Base-by-base conservation (phyloP, 2,888 invertebrate genomes). In the Platypus cylindrus region DNA sequence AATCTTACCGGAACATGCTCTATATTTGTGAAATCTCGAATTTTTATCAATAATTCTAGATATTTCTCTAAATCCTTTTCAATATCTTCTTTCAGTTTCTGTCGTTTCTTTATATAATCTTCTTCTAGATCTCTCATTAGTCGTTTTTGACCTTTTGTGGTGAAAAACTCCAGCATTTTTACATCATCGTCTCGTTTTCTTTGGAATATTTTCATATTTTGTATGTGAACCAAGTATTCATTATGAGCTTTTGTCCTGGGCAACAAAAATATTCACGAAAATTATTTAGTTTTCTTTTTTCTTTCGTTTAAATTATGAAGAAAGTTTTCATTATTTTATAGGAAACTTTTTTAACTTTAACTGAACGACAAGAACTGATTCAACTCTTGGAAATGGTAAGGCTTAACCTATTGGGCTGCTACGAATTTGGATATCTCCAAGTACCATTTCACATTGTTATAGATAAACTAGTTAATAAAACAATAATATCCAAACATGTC, bases 151-250 rank as follows among this genome's bases (percentile, higher is more conserved):
- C 84, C 81, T 59, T 91, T 91, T 1, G 81, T 75, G 2, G 80
- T 75, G 36, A 90, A 73, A 59, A 91, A 93, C 51, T 84, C 79
- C 50, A 86, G 80, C 20, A 91, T 64, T 52, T 86, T 85, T 47
- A 78, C 65, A 56, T 87, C 86, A 58, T 89, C 80, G 55, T 90
- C 89, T 29, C 87, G 61, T 38, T 83, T 80, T 1, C 90, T 67
- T 50, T 87, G 80, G 36, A 91, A 70, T 52, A 86, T 85, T 32
- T 86, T 75, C 68, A 90, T 87, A 64, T 90, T 89, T 64, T 75
- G 72, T 3, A 75, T 69, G 49, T 78, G 78, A 8, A 69, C 55
- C 48, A 72, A 64, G 32, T 77, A 68, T 47, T 85, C 83, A 24
- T 77, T 71, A 52, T 81, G 77, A 30, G 77, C 79, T 45, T 80